A percentile compares a stretch with the other conserved stretches of the same genome.
phyloP scores from a whole-genome alignment of 2,888 invertebrate genomes.

The Agonopterix subpropinquella region DNA sequence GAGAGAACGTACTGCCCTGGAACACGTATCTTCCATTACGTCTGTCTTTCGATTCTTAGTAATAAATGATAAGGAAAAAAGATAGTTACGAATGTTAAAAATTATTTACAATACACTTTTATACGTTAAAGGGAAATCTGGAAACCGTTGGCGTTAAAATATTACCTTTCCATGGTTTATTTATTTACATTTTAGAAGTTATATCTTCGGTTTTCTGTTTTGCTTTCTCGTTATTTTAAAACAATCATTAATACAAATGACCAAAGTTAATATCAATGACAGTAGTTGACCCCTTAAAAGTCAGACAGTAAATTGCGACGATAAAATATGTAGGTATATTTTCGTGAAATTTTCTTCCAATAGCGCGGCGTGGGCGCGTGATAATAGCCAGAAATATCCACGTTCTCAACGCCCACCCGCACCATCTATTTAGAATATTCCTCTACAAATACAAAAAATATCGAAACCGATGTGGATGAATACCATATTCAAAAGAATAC shows the following conservation, averaged over 20 bases:
- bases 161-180: not conserved
- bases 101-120: constrained; percentile 26
- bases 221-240: not conserved
- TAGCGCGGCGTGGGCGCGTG: constrained; percentile 59
- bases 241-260: not conserved
- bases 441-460: constrained; percentile 47
- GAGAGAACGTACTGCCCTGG: constrained; percentile 54
- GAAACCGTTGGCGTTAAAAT: too few relatives aligned
- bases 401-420: constrained; percentile 56
- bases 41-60: constrained; percentile 53
- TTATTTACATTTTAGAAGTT: not conserved
- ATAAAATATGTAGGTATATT: constrained; percentile 30
- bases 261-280: constrained; percentile 36
- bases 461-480: constrained; percentile 19
- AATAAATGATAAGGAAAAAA: constrained; percentile 53
- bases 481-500: constrained; percentile 1
- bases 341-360: constrained; percentile 64
- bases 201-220: not conserved
- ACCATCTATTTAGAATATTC: constrained; percentile 54
- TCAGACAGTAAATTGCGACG: constrained; percentile 47
- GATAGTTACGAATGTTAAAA: constrained; percentile 45
- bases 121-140: not conserved
- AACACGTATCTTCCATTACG: constrained; percentile 72
- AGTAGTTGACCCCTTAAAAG: constrained; percentile 39
- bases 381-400: constrained; percentile 64